Evolutionary conservation across 2,113 vertebrate species (phyloP).

Genomic region (Girardinichthys multiradiatus): DNA sequence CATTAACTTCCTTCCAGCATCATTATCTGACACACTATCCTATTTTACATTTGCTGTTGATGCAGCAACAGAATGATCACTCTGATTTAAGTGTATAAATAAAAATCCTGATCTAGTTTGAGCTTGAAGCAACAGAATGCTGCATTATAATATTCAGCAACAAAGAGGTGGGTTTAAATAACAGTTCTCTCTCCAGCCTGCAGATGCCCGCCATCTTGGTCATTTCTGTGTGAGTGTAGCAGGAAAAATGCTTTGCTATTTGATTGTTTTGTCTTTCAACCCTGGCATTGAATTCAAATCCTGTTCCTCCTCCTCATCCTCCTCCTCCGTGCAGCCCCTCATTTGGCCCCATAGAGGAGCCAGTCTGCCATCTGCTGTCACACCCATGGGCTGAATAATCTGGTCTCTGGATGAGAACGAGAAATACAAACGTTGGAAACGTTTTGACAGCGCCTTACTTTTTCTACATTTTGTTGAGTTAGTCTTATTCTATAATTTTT

Average conservation of each 20-base stretch:
- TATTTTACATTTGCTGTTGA: too few species aligned
- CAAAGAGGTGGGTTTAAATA: background rate
- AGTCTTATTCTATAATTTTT: too few species aligned
- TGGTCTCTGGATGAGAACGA: constrained; percentile 54
- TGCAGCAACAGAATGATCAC: background rate
- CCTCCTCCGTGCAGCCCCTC: constrained; percentile 60
- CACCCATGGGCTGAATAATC: constrained; percentile 74
- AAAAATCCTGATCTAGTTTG: background rate
- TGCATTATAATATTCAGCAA: background rate
- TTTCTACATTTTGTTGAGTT: too few species aligned
- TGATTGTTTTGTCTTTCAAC: constrained; percentile 15
- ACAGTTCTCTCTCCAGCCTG: background rate
- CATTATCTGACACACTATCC: background rate
- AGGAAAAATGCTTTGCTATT: constrained; percentile 9
- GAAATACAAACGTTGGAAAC: background rate
- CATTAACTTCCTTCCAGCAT: too few species aligned
- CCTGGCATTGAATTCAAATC: constrained; percentile 5
- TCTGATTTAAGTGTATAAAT: background rate
- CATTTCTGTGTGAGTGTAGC: background rate
- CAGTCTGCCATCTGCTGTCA: constrained; percentile 67
- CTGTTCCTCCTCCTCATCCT: constrained; percentile 19
- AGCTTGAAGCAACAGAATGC: background rate
- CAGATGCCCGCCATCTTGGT: background rate
- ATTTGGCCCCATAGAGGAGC: constrained; percentile 64
- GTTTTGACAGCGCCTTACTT: too few species aligned